A percentile compares a stretch with the other conserved stretches of the same genome.
Conservation (phyloP, 2,888 invertebrate species). For the Drosophila imparisetae region DNA sequence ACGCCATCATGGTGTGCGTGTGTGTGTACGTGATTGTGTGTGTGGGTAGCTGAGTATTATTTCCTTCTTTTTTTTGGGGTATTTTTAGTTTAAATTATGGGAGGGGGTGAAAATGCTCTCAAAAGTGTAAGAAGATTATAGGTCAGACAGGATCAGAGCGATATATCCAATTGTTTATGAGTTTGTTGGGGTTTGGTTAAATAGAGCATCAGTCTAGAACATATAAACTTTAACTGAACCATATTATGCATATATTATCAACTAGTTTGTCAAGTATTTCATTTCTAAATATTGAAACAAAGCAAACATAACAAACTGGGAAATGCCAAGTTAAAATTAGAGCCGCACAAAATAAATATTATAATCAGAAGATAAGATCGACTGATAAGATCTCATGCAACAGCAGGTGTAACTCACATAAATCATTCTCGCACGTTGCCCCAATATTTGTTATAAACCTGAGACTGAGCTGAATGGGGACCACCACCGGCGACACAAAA, state of each 20-base stretch:
- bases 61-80: constrained; percentile 4
- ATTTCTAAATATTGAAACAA: background rate
- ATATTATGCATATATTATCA: background rate
- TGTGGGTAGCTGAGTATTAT: constrained; percentile 1
- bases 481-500: constrained; percentile 12
- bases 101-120: constrained; percentile 9
- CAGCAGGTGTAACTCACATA: constrained; percentile 66
- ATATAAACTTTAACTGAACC: background rate
- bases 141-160: constrained; percentile 29
- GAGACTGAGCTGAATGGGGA: background rate
- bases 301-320: background rate
- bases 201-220: background rate
- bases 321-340: background rate
- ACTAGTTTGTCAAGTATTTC: background rate
- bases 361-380: constrained; percentile 42
- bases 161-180: constrained; percentile 26
- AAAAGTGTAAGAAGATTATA: constrained; percentile 25
- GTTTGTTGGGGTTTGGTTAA: background rate
- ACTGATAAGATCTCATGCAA: constrained; percentile 26
- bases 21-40: constrained; percentile 7
- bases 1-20: constrained; percentile 15
- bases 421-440: constrained; percentile 65
- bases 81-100: constrained; percentile 44
- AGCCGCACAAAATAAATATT: constrained; percentile 39
- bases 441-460: constrained; percentile 51